Conservation (phyloP, 2,888 invertebrate genomes). For the Apamea anceps region DNA sequence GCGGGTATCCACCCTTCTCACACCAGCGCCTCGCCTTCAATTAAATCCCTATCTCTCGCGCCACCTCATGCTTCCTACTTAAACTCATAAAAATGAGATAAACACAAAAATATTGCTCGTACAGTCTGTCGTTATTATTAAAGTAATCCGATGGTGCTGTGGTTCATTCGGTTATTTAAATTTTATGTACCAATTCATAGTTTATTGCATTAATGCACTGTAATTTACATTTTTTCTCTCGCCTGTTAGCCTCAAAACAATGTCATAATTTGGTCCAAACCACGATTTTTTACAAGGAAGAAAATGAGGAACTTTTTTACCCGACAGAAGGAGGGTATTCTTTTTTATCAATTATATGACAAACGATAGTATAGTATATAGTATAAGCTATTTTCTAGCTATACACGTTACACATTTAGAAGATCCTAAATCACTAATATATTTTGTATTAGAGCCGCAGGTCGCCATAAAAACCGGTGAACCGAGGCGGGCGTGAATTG, state of each 20-base stretch:
- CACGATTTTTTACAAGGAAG: background rate
- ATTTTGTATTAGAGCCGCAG: constrained; percentile 59
- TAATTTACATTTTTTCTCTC: constrained; percentile 37
- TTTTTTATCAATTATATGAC: background rate
- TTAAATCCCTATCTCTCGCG: constrained; percentile 88
- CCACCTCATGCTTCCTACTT: constrained; percentile 87
- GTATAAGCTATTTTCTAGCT: constrained; percentile 5
- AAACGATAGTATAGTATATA: background rate
- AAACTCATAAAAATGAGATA: constrained; percentile 88
- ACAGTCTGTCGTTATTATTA: constrained; percentile 82
- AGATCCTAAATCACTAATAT: constrained; percentile 43
- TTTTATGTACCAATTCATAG: constrained; percentile 63
- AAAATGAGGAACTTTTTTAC: background rate
- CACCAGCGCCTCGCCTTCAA: constrained; percentile 85
- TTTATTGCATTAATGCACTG: constrained; percentile 63
- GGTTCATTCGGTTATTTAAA: constrained; percentile 74
- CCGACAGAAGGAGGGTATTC: background rate
- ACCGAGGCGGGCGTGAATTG: constrained; percentile 71
- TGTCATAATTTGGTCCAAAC: constrained; percentile 11
- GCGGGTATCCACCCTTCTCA: constrained; percentile 78
- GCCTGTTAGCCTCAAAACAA: constrained; percentile 9
- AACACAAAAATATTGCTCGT: constrained; percentile 87
- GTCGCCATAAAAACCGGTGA: constrained; percentile 72
- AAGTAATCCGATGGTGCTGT: constrained; percentile 74
- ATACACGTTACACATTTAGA: constrained; percentile 27